These are phyloP conservation scores for Ophonus ardosiacus DNA, from an alignment of 2,888 invertebrate genomes.

Conservation along the genomic window DNA sequence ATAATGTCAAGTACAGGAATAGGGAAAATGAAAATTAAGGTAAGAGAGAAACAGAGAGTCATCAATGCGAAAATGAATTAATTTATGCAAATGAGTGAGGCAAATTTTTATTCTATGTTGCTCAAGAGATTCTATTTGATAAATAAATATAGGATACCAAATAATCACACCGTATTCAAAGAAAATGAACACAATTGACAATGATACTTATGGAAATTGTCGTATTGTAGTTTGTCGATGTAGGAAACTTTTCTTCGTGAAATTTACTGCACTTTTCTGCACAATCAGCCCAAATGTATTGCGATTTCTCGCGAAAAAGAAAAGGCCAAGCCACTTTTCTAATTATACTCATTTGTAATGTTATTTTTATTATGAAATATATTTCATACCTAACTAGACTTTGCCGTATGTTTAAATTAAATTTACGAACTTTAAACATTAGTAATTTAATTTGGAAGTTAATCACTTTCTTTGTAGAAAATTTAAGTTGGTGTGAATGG, in stretches of 20 bases:
- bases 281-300: conserved; percentile 11
- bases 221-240: neutral
- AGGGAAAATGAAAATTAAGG: too few species aligned
- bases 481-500: neutral
- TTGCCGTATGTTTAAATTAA: neutral
- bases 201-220: neutral
- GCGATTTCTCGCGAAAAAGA: conserved; percentile 12
- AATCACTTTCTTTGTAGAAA: neutral
- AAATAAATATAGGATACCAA: too few species aligned
- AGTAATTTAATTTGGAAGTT: neutral
- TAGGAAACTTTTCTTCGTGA: neutral
- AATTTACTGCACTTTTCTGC: conserved; percentile 29
- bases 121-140: too few species aligned
- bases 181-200: too few species aligned
- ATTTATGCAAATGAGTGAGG: too few species aligned
- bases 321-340: conserved; percentile 14
- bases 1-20: too few species aligned
- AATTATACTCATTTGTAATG: conserved; percentile 32
- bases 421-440: neutral
- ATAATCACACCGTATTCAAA: too few species aligned
- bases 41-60: too few species aligned
- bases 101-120: too few species aligned
- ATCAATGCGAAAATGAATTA: too few species aligned
- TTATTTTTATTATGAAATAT: conserved; percentile 4
- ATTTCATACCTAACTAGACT: neutral